phyloP scores from a whole-genome alignment of 2,797 vertebrate genomes.

The Luscinia luscinia region DNA sequence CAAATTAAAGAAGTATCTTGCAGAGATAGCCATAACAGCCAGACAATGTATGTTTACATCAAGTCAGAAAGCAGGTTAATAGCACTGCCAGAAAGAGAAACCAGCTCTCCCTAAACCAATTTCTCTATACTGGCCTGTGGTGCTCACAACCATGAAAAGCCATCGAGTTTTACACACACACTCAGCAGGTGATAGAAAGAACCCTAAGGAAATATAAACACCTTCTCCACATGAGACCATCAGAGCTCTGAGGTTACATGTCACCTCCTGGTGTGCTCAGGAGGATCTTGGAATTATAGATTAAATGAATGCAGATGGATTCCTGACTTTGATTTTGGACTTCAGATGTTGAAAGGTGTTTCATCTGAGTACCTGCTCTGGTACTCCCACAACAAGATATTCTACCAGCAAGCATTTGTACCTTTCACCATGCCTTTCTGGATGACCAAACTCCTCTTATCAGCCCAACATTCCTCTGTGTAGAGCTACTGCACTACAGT shows the following conservation, averaged over 20 bases:
- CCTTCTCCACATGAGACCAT: constrained; percentile 37
- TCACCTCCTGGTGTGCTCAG: neutral
- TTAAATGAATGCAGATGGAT: neutral
- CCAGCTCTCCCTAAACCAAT: neutral
- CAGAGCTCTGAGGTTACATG: constrained; percentile 35
- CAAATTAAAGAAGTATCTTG: constrained; percentile 26
- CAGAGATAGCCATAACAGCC: neutral
- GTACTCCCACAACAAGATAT: neutral
- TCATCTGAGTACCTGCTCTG: neutral
- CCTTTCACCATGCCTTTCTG: neutral
- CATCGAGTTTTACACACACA: constrained; percentile 2
- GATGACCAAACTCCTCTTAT: neutral
- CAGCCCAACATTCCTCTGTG: neutral
- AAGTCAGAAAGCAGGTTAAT: constrained; percentile 49
- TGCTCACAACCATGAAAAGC: constrained; percentile 36
- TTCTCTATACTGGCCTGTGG: neutral
- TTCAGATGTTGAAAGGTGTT: neutral
- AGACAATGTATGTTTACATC: neutral
- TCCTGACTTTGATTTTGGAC: constrained; percentile 1
- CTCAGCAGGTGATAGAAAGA: constrained; percentile 31
- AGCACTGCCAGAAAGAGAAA: constrained; percentile 10
- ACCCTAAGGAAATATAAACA: constrained; percentile 53
- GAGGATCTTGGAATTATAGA: constrained; percentile 1
- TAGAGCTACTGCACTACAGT: neutral
- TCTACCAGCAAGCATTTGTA: neutral